Conservation (phyloP, 2,888 invertebrate genomes). For the Operophtera brumata region DNA sequence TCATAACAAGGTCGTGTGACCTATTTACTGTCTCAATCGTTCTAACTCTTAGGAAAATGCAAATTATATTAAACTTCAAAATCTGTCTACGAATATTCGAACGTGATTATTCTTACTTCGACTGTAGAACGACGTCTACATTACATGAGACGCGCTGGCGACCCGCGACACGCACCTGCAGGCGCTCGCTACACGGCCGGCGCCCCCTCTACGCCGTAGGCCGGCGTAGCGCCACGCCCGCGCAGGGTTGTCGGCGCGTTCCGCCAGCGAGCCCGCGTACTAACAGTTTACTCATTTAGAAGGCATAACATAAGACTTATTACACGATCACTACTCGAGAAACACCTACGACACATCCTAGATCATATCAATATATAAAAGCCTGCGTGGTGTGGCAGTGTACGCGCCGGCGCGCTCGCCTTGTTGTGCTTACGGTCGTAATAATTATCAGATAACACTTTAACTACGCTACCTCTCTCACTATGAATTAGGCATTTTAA, state of each 20-base stretch:
- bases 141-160: slow-evolving; percentile 39
- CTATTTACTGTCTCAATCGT: slow-evolving; percentile 79
- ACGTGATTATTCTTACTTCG: slow-evolving; percentile 76
- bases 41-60: slow-evolving; percentile 80
- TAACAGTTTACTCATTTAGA: slow-evolving; percentile 61
- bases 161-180: slow-evolving; percentile 31
- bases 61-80: slow-evolving; percentile 78
- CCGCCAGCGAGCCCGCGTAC: slow-evolving; percentile 45
- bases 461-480: slow-evolving; percentile 76
- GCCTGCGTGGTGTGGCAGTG: slow-evolving; percentile 66
- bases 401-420: slow-evolving; percentile 49
- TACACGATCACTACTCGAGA: slow-evolving; percentile 78
- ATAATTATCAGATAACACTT: slow-evolving; percentile 62
- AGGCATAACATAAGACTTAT: slow-evolving; percentile 77
- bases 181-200: slow-evolving; percentile 39
- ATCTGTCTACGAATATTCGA: slow-evolving; percentile 77
- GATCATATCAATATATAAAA: slow-evolving; percentile 79
- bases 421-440: slow-evolving; percentile 54
- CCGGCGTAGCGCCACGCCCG: slow-evolving; percentile 15
- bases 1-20: slow-evolving; percentile 79
- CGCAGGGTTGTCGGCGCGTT: slow-evolving; percentile 22
- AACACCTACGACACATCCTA: slow-evolving; percentile 80
- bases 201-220: slow-evolving; percentile 36
- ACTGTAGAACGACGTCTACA: slow-evolving; percentile 69
- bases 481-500: slow-evolving; percentile 73